Evolutionary conservation across 2,888 invertebrate genomes (phyloP), one percentile per base, ranked within the genome.

Genomic region (Neuroscelio doddi): DNA sequence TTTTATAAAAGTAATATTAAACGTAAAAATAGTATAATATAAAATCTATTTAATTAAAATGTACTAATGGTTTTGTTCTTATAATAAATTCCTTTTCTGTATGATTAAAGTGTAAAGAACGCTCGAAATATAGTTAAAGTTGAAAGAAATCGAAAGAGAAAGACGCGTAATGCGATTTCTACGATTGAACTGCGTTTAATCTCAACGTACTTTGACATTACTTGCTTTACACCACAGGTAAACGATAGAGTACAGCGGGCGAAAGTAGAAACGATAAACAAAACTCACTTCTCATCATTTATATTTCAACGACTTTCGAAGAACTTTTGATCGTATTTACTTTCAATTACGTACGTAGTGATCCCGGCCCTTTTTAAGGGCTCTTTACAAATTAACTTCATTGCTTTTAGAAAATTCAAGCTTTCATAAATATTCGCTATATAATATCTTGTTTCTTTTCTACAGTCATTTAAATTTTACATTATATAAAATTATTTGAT

Each of bases 301-400:
- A 75, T 76, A 75, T 76, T 75, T 74, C 73, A 76, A 57, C 55
- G 65, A 74, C 71, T 75, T 73, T 72, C 65, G 56, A 53, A 67
- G 70, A 71, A 77, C 74, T 77, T 76, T 58, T 64, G 74, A 72
- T 74, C 74, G 74, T 77, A 77, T 76, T 77, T 77, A 74, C 77
- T 75, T 77, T 76, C 75, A 75, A 77, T 76, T 77, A 76, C 70
- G 69, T 41, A 57, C 47, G 57, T 50, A 56, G 53, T 51, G 51
- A 49, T 51, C 56, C 53, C 53, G 52, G 50, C 27, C 39, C 51
- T 7, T 10, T 39, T 38, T 12, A 30, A 30, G 29, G 30, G 32
- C 32, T 17, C 36, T 57, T 57, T 50, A 50, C 50, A 34, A 57
- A 50, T 57, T 57, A 12, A 42, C 41, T 49, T 36, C 49, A 9